Evolutionary conservation across 2,797 vertebrate genomes (phyloP).

Genomic region (Caiman crocodilus): DNA sequence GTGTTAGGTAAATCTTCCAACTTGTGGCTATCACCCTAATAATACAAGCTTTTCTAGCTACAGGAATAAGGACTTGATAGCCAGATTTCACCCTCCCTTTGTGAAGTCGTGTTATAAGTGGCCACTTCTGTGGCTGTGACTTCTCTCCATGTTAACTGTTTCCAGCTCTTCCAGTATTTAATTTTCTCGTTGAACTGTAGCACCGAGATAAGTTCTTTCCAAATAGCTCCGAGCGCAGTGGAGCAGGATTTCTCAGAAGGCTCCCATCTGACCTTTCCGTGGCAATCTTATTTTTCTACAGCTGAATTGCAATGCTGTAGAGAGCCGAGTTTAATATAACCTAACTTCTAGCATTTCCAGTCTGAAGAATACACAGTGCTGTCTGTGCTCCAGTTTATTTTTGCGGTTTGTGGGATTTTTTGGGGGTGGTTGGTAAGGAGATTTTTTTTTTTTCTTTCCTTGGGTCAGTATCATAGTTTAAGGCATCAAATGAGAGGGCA

Average conservation of each 20-base stretch:
- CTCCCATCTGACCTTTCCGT: slow-evolving; percentile 17
- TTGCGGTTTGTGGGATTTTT: neutral
- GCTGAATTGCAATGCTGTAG: neutral
- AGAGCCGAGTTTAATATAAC: neutral
- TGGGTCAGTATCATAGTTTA: neutral
- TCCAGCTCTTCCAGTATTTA: neutral
- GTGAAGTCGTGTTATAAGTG: slow-evolving; percentile 18
- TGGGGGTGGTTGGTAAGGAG: neutral
- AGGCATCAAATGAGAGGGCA: neutral
- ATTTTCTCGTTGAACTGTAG: neutral
- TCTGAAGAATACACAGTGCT: neutral
- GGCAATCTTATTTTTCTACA: neutral
- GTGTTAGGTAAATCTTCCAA: neutral
- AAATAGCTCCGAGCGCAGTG: slow-evolving; percentile 35
- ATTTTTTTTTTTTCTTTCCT: neutral
- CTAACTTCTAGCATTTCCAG: neutral
- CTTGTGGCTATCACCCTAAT: neutral
- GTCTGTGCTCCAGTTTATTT: neutral
- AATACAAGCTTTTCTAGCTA: neutral
- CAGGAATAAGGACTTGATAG: neutral
- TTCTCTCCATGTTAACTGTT: slow-evolving; percentile 13
- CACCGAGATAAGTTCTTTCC: neutral
- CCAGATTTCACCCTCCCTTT: slow-evolving; percentile 34
- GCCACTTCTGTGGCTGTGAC: neutral
- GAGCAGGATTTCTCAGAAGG: slow-evolving; percentile 49